Conservation (phyloP, 2,797 vertebrate species). For the Xenops minutus region DNA sequence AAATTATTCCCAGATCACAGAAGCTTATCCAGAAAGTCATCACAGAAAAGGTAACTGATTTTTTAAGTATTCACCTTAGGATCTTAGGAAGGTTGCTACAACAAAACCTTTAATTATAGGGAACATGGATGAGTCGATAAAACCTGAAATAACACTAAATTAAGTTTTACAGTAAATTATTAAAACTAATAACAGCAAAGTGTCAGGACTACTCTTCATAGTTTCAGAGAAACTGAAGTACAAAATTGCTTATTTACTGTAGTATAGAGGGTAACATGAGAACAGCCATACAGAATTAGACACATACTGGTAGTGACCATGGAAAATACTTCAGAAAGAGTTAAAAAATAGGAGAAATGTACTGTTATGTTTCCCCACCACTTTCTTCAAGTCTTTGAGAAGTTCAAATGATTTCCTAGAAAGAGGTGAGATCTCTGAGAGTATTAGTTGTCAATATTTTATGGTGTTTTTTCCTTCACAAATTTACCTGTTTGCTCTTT, state of each 20-base stretch:
- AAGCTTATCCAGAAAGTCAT: not conserved
- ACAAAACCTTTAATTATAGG: not conserved
- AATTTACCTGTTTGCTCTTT: not conserved
- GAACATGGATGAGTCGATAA: not conserved
- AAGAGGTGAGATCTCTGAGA: not conserved
- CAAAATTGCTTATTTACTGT: not conserved
- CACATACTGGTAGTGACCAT: not conserved
- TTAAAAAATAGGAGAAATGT: not conserved
- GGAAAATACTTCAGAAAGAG: not conserved
- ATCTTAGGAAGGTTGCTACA: not conserved
- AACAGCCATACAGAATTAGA: not conserved
- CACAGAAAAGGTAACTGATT: not conserved
- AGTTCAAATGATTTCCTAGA: not conserved
- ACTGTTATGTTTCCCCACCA: not conserved
- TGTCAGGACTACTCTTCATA: not conserved
- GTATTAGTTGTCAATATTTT: not conserved
- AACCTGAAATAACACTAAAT: not conserved
- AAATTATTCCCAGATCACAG: not conserved
- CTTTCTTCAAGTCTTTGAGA: not conserved
- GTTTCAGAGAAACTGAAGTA: not conserved
- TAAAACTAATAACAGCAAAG: not conserved
- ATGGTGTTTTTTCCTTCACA: rapidly evolving
- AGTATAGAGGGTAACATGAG: not conserved
- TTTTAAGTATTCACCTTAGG: not conserved
- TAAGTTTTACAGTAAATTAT: not conserved